A percentile compares a stretch with the other conserved stretches of the same genome.
phyloP scores from a whole-genome alignment of 2,113 vertebrate species.

The Lagenorhynchus albirostris region DNA sequence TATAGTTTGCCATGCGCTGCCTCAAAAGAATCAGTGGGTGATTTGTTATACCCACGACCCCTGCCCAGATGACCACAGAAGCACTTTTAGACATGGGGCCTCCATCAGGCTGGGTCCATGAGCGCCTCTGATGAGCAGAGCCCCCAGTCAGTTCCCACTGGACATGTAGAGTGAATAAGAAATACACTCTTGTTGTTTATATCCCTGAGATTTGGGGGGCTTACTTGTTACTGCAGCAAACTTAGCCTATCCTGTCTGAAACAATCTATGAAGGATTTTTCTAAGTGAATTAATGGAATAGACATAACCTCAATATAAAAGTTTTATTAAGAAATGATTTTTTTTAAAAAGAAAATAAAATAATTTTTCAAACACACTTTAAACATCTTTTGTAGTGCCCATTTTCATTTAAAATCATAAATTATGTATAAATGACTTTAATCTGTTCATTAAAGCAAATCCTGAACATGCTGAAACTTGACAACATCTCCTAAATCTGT shows the following conservation, averaged over 20 bases:
- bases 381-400: not conserved
- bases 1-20: not conserved
- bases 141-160: not conserved
- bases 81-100: accelerated
- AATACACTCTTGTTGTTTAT: not conserved
- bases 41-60: not conserved
- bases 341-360: not conserved
- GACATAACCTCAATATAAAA: constrained; percentile 32
- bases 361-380: not conserved
- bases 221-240: not conserved
- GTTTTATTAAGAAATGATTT: constrained; percentile 32
- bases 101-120: too few relatives aligned
- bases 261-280: not conserved
- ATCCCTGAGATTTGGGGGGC: not conserved
- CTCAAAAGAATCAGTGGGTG: not conserved
- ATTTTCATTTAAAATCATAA: constrained; percentile 59
- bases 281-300: not conserved
- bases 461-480: constrained; percentile 9
- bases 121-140: not conserved
- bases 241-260: not conserved
- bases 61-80: not conserved
- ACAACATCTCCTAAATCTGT: constrained; percentile 5
- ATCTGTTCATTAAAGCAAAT: constrained; percentile 51
- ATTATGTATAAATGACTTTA: constrained; percentile 52
- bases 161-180: not conserved